Evolutionary conservation across 2,888 invertebrate species (phyloP).

Genomic region (Adela reaumurella): DNA sequence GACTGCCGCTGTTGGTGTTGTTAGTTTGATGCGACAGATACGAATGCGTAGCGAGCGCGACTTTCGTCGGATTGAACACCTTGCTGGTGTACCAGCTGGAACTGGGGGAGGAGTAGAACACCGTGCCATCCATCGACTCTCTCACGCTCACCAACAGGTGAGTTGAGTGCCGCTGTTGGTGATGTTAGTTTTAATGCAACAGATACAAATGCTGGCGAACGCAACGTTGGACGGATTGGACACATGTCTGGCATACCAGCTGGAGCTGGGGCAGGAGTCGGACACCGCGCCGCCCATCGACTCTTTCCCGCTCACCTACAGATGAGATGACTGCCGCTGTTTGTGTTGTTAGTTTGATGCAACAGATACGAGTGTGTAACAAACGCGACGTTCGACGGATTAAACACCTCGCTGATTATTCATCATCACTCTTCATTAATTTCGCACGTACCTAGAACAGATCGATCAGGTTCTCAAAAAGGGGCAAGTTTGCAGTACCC

Average conservation of each 20-base stretch:
- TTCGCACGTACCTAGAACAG: no score
- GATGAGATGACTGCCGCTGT: no score
- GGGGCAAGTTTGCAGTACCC: no score
- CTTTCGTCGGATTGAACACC: constrained; percentile 74
- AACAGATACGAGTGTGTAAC: constrained; percentile 80
- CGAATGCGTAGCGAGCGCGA: constrained; percentile 87
- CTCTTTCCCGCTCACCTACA: constrained; percentile 37
- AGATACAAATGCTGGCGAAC: constrained; percentile 85
- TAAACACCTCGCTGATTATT: constrained; percentile 59
- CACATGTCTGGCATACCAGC: constrained; percentile 59
- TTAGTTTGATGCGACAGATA: constrained; percentile 46
- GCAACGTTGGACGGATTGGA: constrained; percentile 80
- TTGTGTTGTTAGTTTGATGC: no score
- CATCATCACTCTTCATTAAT: no score
- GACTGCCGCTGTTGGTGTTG: no score
- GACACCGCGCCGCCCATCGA: constrained; percentile 15
- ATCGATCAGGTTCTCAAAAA: no score
- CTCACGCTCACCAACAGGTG: constrained; percentile 43
- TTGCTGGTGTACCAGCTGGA: constrained; percentile 60
- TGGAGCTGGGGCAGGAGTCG: constrained; percentile 26
- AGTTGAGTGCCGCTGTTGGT: no score
- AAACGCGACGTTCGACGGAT: constrained; percentile 82
- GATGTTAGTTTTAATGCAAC: background rate
- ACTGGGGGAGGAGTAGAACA: constrained; percentile 15
- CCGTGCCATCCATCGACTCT: constrained; percentile 17